Evolutionary conservation across 2,113 vertebrate genomes (phyloP), one percentile per base, ranked within the genome.

Genomic region (Dromiciops gliroides): DNA sequence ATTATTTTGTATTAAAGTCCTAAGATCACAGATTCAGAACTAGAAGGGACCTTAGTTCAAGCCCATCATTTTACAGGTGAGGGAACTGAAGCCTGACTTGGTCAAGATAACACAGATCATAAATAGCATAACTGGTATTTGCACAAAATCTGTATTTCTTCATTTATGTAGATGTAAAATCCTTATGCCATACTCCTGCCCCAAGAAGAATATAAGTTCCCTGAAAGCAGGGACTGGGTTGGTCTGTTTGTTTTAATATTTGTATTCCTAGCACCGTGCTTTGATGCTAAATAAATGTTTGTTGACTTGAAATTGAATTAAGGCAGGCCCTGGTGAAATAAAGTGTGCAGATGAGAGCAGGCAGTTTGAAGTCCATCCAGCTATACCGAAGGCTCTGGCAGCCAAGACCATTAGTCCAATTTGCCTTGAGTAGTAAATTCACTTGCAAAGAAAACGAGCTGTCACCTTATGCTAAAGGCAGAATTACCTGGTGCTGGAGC

Each of bases 391-490:
- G 91, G 89, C 92, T 89, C 75, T 60, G 93, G 47, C 47, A 94
- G 56, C 11, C 12, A 28, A 75, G 89, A 53, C 44, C 28, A 51
- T 51, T 48, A 31, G 94, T 24, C 10, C 93, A 44, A 44, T 25
- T n/a, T 1, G 5, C 51, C 75, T 47, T 83, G 49, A 0, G 52
- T 3, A 83, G 48, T 89, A 48, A 93, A 95, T 60, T 89, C 50
- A 48, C 90, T 50, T 19, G 52, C 19, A 16, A 92, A 67, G 56
- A n/a, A 92, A 28, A 92, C 91, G 48, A 92, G 28, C 19, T 60
- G 52, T 48, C 52, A 92, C 91, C 48, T 50, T 67, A 90, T 90
- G 89, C 89, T 90, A 92, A 92, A 16, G 90, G 26, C 37, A 96
- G 96, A 83, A 14, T 90, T 0, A 47, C 48, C 2, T 37, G 95